Evolutionary conservation across 2,888 invertebrate species (phyloP), one percentile per base, ranked within the genome.

Genomic region (Sericinus montela): DNA sequence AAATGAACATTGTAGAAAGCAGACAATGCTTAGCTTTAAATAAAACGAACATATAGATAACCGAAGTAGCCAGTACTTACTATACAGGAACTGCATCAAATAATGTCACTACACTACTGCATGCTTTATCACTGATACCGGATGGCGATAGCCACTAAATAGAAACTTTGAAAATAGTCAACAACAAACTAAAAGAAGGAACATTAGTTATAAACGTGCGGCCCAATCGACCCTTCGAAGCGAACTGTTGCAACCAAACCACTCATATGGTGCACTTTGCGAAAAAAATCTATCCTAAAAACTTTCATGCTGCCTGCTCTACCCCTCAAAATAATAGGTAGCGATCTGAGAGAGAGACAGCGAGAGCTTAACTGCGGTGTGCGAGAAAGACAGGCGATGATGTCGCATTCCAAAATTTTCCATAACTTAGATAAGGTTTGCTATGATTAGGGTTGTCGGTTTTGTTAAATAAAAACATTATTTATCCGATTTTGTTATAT

Each of bases 391-490:
- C 56, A 53, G 56, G 55, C 56, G 62, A 69, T 67, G 66, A 63
- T 45, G 75, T 75, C 72, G 73, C 88, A 87, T 87, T 87, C 87
- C 88, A 79, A 87, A 85, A 81, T 85, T 81, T 86, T 86, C 86
- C 85, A 85, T 86, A 84, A 86, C 80, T 84, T 83, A 86, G 85
- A 87, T 87, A 87, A 71, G 79, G 86, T 87, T 87, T 72, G 81
- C 86, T 86, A 86, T 82, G 85, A 83, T 84, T 84, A 86, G 83
- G 86, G 87, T 66, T 85, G 85, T 57, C 70, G 57, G 47, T 51
- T n/a, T n/a, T 41, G 10, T 9, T 10, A 19, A 36, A 14, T 19
- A 19, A 5, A 19, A n/a, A n/a, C n/a, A n/a, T n/a, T 19, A 19
- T 19, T 19, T 19, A 19, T 19, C 2, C 19, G 2, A 19, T 19